Base-by-base conservation (phyloP, 2,888 invertebrate species). In the Saturnia japonica region DNA sequence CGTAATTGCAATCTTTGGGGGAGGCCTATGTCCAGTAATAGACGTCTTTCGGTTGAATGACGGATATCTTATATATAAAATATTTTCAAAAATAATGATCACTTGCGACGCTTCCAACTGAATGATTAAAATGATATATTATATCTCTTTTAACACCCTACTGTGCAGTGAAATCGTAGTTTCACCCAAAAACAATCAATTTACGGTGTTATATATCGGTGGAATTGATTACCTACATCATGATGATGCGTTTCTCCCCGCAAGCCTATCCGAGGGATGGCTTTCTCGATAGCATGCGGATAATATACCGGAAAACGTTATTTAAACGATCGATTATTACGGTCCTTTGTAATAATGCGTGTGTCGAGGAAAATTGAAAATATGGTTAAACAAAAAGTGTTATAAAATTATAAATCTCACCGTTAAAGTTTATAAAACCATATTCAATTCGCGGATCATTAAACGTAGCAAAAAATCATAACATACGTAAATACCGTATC, bases 161-260 rank as follows among this genome's bases (percentile, higher is more conserved):
- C 19, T 14, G 60, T 14, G 28, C 60, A 14, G 14, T 60, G 60
- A 28, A 11, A 1, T 64, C 64, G 16, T 43, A 72, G 67, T 72
- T 73, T 71, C 72, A 75, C 68, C 72, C 75, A 76, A 74, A n/a
- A 73, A 72, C 72, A 73, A 78, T 78, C 75, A 74, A 77, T 75
- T 75, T 73, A 74, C 73, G 64, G 71, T 67, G 71, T 69, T 72
- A 71, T 67, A 70, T 72, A 72, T 47, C 25, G 71, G 72, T 70
- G 70, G 69, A 67, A 75, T 71, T 70, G 74, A 74, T 77, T 70
- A 73, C 73, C 76, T 72, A 71, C 69, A 74, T 73, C 74, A 70
- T 74, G 75, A 75, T 74, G 72, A 71, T 64, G 70, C 71, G 60
- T 68, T 68, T 72, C 69, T 70, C 68, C 1, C 54, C 9, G 51